Evolutionary conservation across 1,140 invertebrate genomes (phyloP).

Genomic region (Chymomyza costata): DNA sequence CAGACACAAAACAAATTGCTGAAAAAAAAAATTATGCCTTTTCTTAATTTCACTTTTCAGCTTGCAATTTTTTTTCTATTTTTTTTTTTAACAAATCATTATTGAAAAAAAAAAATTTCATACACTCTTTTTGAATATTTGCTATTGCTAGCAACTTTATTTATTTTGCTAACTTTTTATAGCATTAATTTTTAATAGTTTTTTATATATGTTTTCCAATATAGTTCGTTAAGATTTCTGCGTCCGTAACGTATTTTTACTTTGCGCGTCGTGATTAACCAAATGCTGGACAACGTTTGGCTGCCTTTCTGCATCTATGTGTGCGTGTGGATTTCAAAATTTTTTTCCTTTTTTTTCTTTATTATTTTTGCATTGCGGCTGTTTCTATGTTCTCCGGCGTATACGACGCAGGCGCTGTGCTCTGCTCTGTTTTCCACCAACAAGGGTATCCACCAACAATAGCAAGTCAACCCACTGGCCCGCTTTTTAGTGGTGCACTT

Average conservation of each 20-base stretch:
- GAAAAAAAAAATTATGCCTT: slow-evolving; percentile 4
- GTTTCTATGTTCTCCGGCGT: no score
- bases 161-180: slow-evolving; percentile 8
- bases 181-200: slow-evolving; percentile 10
- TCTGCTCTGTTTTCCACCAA: slow-evolving; percentile 47
- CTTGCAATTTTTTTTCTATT: slow-evolving; percentile 23
- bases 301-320: neutral
- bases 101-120: slow-evolving; percentile 3
- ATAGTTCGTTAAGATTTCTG: no score
- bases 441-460: neutral
- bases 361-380: slow-evolving; percentile 27
- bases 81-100: neutral
- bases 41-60: slow-evolving; percentile 1
- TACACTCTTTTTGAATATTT: neutral
- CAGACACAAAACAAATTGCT: slow-evolving; percentile 14
- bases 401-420: no score
- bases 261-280: slow-evolving; percentile 48
- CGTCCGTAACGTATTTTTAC: no score
- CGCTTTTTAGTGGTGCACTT: slow-evolving; percentile 3
- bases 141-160: slow-evolving; percentile 15
- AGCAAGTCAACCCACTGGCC: slow-evolving; percentile 10
- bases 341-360: slow-evolving; percentile 23
- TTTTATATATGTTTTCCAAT: slow-evolving; percentile 28
- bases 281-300: slow-evolving; percentile 64
- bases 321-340: slow-evolving; percentile 28